These are phyloP conservation scores for Lophius americanus DNA, from an alignment of 2,797 vertebrate species.

Conservation along the genomic window DNA sequence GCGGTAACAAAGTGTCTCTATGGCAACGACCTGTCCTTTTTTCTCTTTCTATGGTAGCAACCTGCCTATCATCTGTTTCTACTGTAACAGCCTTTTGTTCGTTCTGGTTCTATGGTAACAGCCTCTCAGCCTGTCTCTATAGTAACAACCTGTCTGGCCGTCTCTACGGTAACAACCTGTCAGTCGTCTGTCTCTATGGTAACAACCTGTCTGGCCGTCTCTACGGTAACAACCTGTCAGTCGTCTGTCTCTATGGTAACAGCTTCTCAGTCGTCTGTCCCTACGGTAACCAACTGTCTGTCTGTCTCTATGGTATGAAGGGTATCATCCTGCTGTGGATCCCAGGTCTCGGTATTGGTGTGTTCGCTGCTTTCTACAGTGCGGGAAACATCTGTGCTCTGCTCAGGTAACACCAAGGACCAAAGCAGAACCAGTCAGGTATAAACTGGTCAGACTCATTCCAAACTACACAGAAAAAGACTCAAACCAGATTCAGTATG, in stretches of 20 bases:
- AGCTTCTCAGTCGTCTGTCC: neutral
- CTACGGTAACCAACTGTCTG: no score
- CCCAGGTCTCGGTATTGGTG: constrained; percentile 78
- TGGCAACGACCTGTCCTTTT: neutral
- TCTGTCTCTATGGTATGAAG: constrained; percentile 57
- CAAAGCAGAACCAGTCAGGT: neutral
- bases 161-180: neutral
- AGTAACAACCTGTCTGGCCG: no score
- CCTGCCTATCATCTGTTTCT: no score
- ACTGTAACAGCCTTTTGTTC: no score
- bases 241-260: neutral
- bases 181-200: neutral
- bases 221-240: neutral
- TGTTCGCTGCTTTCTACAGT: constrained; percentile 90
- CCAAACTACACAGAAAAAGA: neutral
- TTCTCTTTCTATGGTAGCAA: no score
- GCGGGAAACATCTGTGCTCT: constrained; percentile 88
- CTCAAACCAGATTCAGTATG: neutral
- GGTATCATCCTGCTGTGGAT: constrained; percentile 88
- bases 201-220: neutral
- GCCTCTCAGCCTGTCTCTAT: no score
- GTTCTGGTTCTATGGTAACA: no score
- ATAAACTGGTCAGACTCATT: neutral
- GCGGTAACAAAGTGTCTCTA: neutral
- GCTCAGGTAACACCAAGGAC: constrained; percentile 73